phyloP scores from a whole-genome alignment of 2,888 invertebrate species.

The Ichneumoninae sp. region DNA sequence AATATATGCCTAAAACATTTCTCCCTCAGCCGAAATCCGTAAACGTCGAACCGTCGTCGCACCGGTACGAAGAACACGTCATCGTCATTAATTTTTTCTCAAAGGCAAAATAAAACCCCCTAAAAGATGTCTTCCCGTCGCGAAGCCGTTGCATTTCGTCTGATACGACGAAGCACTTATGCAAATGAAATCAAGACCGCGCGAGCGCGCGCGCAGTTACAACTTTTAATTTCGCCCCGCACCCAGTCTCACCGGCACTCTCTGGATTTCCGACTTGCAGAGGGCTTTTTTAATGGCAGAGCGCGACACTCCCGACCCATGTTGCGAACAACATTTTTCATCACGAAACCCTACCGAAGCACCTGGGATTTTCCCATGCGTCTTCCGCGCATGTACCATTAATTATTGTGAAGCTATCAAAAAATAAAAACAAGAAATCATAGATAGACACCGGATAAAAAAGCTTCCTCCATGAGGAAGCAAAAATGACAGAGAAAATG shows the following conservation, averaged over 20 bases:
- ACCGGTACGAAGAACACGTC: not conserved
- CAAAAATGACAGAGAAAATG: not conserved
- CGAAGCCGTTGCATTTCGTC: constrained; percentile 30
- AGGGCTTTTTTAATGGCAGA: constrained; percentile 72
- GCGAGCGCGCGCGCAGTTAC: constrained; percentile 21
- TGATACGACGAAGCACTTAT: constrained; percentile 72
- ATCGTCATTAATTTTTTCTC: not conserved
- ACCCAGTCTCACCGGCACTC: constrained; percentile 39
- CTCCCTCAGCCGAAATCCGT: not conserved
- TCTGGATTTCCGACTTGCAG: constrained; percentile 66
- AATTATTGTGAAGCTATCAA: not conserved
- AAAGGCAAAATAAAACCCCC: constrained; percentile 23
- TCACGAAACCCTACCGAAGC: not conserved
- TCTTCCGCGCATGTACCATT: not conserved
- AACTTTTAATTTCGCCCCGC: constrained; percentile 69
- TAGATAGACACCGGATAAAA: not conserved
- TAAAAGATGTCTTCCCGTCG: constrained; percentile 25
- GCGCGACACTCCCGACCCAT: constrained; percentile 28
- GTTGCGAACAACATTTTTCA: constrained; percentile 13
- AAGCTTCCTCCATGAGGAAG: no score
- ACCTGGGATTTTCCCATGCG: not conserved
- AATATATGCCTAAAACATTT: not conserved
- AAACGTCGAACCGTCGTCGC: not conserved
- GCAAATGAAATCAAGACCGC: constrained; percentile 74
- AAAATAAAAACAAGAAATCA: not conserved